A percentile compares a stretch with the other conserved stretches of the same genome.
phyloP scores from a whole-genome alignment of 2,113 vertebrate genomes.

The Pterocles orientalis region DNA sequence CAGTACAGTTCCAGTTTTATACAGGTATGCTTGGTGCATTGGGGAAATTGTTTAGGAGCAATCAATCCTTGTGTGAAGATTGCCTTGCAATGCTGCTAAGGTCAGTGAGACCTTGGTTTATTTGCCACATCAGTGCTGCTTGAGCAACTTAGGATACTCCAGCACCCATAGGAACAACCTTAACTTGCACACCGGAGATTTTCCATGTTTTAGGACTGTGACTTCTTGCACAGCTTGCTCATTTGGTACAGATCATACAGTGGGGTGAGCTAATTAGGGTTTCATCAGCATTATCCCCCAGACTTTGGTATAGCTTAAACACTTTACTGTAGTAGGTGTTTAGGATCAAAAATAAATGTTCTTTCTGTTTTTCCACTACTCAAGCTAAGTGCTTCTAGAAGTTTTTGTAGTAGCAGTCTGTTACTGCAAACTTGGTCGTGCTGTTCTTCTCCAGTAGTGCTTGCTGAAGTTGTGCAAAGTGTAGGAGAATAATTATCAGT shows the following conservation, averaged over 20 bases:
- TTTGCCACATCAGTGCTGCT: conserved; percentile 52
- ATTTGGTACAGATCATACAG: neutral
- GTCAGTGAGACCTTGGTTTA: conserved; percentile 57
- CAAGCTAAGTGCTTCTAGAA: neutral
- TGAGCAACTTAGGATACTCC: conserved; percentile 38
- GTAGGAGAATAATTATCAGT: neutral
- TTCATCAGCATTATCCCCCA: neutral
- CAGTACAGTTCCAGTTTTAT: neutral
- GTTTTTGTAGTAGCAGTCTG: neutral
- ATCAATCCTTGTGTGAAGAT: conserved; percentile 38
- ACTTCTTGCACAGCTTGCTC: conserved; percentile 21
- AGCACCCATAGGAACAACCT: conserved; percentile 21
- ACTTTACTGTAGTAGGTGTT: neutral
- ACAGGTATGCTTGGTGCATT: neutral
- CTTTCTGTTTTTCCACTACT: neutral
- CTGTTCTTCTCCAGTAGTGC: neutral
- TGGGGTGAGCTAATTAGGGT: neutral
- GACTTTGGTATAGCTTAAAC: neutral
- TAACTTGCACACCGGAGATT: conserved; percentile 14
- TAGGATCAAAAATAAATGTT: neutral
- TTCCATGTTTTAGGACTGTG: neutral
- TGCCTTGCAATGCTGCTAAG: conserved; percentile 30
- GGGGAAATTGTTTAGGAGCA: neutral
- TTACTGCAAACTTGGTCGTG: neutral
- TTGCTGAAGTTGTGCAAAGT: neutral